Evolutionary conservation across 2,797 vertebrate genomes (phyloP).

Genomic region (Rhinella marina): DNA sequence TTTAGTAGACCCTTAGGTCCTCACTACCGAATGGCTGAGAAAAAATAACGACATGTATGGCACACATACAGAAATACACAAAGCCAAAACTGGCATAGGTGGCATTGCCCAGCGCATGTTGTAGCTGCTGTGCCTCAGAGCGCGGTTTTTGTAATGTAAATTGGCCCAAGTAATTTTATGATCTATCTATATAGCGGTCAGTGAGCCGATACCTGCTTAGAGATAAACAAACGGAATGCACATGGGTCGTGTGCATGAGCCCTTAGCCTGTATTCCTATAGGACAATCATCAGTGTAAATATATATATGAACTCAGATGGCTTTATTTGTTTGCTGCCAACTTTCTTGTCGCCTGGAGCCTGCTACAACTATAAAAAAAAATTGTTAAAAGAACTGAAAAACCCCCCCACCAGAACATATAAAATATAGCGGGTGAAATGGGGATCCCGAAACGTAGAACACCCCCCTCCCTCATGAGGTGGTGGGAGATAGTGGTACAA

Average conservation of each 20-base stretch:
- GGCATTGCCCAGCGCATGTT: background rate
- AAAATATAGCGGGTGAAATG: background rate
- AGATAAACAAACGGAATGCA: no score
- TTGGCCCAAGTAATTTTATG: no score
- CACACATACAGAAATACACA: background rate
- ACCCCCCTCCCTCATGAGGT: background rate
- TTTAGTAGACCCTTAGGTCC: no score
- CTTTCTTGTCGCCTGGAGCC: background rate
- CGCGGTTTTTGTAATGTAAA: no score
- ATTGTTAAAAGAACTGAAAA: background rate
- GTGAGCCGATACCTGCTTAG: no score
- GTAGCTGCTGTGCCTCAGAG: background rate
- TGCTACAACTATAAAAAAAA: background rate
- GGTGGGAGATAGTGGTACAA: background rate
- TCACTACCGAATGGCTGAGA: background rate
- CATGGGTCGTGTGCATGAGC: no score
- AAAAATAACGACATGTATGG: background rate
- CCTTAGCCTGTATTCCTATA: background rate
- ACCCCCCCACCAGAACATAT: background rate
- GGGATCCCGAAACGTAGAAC: background rate
- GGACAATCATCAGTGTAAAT: background rate
- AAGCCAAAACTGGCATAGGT: background rate
- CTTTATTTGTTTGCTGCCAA: background rate
- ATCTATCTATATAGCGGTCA: no score
- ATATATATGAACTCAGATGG: background rate